Conservation (phyloP, 2,113 vertebrate species). For the Empidonax alnorum region DNA sequence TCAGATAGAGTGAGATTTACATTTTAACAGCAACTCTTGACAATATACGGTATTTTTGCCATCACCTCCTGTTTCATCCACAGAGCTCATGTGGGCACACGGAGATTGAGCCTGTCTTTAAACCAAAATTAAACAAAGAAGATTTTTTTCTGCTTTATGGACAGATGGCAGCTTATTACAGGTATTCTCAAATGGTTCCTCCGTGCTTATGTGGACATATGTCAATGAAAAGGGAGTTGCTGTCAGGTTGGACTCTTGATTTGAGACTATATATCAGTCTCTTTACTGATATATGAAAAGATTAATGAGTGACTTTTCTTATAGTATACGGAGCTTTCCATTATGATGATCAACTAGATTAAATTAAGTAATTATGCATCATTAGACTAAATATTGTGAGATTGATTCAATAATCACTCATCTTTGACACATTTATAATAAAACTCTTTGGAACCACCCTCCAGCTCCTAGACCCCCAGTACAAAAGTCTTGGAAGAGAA, state of each 20-base stretch:
- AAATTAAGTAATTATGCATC: slow-evolving; percentile 59
- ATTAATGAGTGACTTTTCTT: slow-evolving; percentile 7
- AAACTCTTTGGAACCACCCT: slow-evolving; percentile 11
- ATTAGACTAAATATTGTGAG: slow-evolving; percentile 63
- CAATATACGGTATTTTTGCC: background rate
- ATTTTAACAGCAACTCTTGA: background rate
- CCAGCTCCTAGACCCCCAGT: background rate
- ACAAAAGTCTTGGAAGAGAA: background rate
- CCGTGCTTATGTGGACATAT: slow-evolving; percentile 13
- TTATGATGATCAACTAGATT: slow-evolving; percentile 29
- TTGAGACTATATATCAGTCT: background rate
- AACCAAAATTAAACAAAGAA: slow-evolving; percentile 8
- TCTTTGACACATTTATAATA: slow-evolving; percentile 21
- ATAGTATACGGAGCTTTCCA: background rate
- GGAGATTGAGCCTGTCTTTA: background rate
- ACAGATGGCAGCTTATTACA: slow-evolving; percentile 51
- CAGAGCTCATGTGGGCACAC: background rate
- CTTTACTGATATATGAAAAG: background rate
- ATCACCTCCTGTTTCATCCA: background rate
- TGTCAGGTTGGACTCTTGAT: background rate
- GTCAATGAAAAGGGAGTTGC: slow-evolving; percentile 17
- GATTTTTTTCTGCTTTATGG: background rate
- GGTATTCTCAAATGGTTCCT: slow-evolving; percentile 34
- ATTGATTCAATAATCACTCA: slow-evolving; percentile 48
- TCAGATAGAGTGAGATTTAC: background rate